These are phyloP conservation scores for Lasioglossum albipes DNA, from an alignment of 1,140 invertebrate species.

Conservation along the genomic window DNA sequence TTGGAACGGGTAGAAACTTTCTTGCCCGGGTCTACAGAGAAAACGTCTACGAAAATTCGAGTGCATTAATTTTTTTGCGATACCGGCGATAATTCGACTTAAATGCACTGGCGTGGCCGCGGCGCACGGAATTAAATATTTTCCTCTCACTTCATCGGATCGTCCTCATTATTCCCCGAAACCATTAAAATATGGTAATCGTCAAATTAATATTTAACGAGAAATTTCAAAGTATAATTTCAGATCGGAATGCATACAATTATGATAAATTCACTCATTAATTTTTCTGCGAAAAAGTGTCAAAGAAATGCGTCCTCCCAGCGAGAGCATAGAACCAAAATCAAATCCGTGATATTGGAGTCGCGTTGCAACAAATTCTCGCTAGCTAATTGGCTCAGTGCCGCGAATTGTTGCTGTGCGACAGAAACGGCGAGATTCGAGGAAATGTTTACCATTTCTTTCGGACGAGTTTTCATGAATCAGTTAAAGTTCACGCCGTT, in stretches of 20 bases:
- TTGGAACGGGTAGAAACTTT: neutral
- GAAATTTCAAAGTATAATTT: neutral
- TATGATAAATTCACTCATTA: neutral
- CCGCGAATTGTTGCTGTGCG: neutral
- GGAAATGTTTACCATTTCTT: conserved; percentile 8
- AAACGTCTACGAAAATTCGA: neutral
- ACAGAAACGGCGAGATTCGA: neutral
- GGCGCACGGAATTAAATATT: neutral
- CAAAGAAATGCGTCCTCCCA: no score
- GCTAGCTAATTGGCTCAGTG: neutral
- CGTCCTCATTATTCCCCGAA: neutral
- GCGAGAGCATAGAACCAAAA: no score
- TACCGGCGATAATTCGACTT: no score
- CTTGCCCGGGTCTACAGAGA: neutral
- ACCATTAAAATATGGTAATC: neutral
- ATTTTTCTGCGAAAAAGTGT: neutral
- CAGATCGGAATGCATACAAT: neutral
- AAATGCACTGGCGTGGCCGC: neutral
- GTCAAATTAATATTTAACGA: neutral
- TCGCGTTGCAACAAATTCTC: conserved; percentile 9
- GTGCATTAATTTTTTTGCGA: neutral
- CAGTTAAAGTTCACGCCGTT: neutral
- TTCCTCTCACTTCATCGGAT: neutral
- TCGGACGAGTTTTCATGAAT: neutral
- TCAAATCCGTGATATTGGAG: neutral